phyloP scores from a whole-genome alignment of 2,888 invertebrate species.

The Chrysomela aeneicollis region DNA sequence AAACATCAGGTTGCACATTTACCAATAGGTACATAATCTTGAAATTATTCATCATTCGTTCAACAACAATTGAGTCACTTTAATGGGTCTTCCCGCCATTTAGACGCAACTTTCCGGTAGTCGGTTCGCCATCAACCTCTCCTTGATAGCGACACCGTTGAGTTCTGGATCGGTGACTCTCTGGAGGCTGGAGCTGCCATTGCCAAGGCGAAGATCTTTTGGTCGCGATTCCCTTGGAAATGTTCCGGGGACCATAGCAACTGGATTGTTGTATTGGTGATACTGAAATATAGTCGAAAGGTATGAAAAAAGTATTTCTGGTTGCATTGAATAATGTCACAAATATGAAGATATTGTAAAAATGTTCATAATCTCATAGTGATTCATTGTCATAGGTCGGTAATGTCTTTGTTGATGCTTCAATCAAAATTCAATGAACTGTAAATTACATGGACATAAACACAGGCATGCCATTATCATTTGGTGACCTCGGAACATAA shows the following conservation, averaged over 20 bases:
- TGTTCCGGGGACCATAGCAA: constrained; percentile 63
- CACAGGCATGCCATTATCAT: too few relatives aligned
- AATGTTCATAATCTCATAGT: too few relatives aligned
- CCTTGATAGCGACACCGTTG: constrained; percentile 87
- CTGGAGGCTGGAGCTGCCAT: constrained; percentile 63
- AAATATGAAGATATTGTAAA: too few relatives aligned
- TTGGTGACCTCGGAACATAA: too few relatives aligned
- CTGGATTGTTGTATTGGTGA: constrained; percentile 64
- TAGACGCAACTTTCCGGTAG: constrained; percentile 90
- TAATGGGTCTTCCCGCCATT: constrained; percentile 44
- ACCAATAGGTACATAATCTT: too few relatives aligned
- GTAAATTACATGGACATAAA: too few relatives aligned
- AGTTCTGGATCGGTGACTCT: constrained; percentile 63
- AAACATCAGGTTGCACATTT: too few relatives aligned
- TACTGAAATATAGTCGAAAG: constrained; percentile 52
- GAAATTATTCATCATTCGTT: background rate
- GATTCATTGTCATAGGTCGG: too few relatives aligned
- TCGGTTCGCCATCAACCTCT: constrained; percentile 85
- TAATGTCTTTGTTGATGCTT: too few relatives aligned
- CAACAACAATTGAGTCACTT: background rate
- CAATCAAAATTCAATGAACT: too few relatives aligned
- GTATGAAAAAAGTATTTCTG: too few relatives aligned
- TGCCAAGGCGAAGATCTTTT: constrained; percentile 62
- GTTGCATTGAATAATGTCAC: too few relatives aligned
- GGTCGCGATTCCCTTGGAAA: constrained; percentile 68